Base-by-base conservation (phyloP, 2,797 vertebrate species). In the Hippocampus kuda region DNA sequence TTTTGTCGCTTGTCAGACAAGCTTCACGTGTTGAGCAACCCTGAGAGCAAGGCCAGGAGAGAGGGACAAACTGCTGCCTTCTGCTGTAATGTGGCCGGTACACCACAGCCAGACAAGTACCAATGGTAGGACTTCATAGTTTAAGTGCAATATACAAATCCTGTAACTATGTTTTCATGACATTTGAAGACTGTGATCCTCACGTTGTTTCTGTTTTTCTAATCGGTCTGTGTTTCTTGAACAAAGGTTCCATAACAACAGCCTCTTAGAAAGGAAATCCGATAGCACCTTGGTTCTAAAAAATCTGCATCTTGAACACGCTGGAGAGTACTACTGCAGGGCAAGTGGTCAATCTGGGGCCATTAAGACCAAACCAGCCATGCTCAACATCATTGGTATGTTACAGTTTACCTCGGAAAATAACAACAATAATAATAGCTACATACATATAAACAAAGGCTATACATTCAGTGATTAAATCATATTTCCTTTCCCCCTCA, bases 291-390 rank as follows among this genome's bases (percentile, higher is more conserved):
- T 99, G 78, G 85, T 96, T 74, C 83, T 99, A 70, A 95, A 88
- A 84, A 91, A 93, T 60, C 78, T 99, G 74, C 89, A 66, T 27
- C 79, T 68, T 78, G 86, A 87, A 30, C 94, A 97, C 54, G 84
- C 91, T 1, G 97, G 97, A 59, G 91, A 96, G 63, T 99, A 99
- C 75, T 92, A 92, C 79, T 99, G 97, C 88, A 94, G 92, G 83
- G 96, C 94, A 65, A 95, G 90, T 85, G 93, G 92, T 0, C 83
- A 90, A 0, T 91, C 92, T 1, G 95, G 96, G 2, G 89, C 92
- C 0, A 90, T 92, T 0, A 99, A 98, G 85, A 96, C 95, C 68
- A 91, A 90, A 51, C 70, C 88, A 1, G 93, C 94, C 68, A 90
- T 80, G 16, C 93, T 99, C 24, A 90, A 79, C 41, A 80, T 99